These are phyloP conservation scores for Enteromius paludinosus DNA, from an alignment of 2,797 vertebrate species.

Conservation along the genomic window DNA sequence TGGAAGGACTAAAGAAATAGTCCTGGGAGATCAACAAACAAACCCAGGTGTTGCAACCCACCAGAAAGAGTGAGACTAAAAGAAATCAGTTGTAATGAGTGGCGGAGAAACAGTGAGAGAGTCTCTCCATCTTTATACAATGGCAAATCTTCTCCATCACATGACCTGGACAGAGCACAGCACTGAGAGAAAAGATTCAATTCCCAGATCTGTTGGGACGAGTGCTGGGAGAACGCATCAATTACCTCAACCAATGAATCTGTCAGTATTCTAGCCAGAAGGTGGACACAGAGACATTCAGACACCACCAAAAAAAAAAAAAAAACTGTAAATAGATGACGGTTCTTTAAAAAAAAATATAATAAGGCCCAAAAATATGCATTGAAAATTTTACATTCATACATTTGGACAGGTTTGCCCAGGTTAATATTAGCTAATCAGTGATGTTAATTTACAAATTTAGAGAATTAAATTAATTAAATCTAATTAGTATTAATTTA, in stretches of 20 bases:
- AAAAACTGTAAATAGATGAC: conserved; percentile 32
- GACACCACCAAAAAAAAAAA: neutral
- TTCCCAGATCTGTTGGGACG: conserved; percentile 49
- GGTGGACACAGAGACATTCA: conserved; percentile 17
- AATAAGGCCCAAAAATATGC: neutral
- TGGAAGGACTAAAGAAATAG: conserved; percentile 45
- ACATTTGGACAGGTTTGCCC: neutral
- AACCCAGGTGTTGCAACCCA: conserved; percentile 47
- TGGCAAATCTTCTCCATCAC: conserved; percentile 44
- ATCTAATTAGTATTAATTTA: too few relatives aligned
- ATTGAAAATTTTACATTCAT: neutral
- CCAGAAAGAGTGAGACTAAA: conserved; percentile 47
- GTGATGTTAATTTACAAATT: neutral
- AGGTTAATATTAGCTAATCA: neutral
- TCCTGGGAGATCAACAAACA: conserved; percentile 37
- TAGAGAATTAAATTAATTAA: too few relatives aligned
- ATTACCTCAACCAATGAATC: conserved; percentile 51
- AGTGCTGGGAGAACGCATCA: conserved; percentile 63
- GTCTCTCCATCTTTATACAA: conserved; percentile 30
- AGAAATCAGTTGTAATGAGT: conserved; percentile 41
- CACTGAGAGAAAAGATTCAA: conserved; percentile 51
- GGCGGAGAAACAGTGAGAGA: conserved; percentile 11
- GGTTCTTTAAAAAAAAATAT: neutral
- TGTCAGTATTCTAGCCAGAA: conserved; percentile 44
- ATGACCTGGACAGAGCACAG: conserved; percentile 48